Percentiles rank a stretch among this genome's conserved stretches.
phyloP scores from a whole-genome alignment of 1,140 invertebrate genomes.

The Ectropis grisescens region DNA sequence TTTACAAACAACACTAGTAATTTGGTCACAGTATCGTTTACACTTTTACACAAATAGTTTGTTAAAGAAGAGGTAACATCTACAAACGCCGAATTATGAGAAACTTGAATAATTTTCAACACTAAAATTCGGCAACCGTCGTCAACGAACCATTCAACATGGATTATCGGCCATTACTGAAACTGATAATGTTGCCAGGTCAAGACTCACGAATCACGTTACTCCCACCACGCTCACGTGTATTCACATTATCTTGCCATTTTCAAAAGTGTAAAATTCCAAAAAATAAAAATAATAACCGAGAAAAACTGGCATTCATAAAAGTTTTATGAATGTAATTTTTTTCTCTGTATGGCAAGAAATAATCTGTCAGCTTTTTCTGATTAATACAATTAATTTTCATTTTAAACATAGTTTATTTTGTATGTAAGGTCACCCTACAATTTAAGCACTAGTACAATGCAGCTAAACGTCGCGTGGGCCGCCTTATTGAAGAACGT shows the following conservation, averaged over 20 bases:
- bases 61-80: slow-evolving; percentile 25
- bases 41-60: slow-evolving; percentile 42
- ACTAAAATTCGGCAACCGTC: slow-evolving; percentile 43
- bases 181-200: slow-evolving; percentile 59
- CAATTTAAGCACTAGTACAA: too few relatives aligned
- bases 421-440: too few relatives aligned
- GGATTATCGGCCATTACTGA: slow-evolving; percentile 62
- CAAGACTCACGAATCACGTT: slow-evolving; percentile 40
- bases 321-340: background rate
- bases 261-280: too few relatives aligned
- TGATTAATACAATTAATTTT: too few relatives aligned
- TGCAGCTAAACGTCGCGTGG: too few relatives aligned
- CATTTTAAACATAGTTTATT: too few relatives aligned
- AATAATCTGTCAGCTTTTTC: too few relatives aligned
- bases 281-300: too few relatives aligned
- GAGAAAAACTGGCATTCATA: background rate
- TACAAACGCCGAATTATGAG: slow-evolving; percentile 41
- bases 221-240: slow-evolving; percentile 33
- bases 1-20: slow-evolving; percentile 32
- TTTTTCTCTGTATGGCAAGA: background rate
- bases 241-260: slow-evolving; percentile 13
- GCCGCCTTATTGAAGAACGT: too few relatives aligned
- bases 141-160: slow-evolving; percentile 38
- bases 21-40: slow-evolving; percentile 40
- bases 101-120: slow-evolving; percentile 45